A percentile compares a stretch with the other conserved stretches of the same genome.
phyloP scores from a whole-genome alignment of 2,797 vertebrate genomes.

The Pristis pectinata region DNA sequence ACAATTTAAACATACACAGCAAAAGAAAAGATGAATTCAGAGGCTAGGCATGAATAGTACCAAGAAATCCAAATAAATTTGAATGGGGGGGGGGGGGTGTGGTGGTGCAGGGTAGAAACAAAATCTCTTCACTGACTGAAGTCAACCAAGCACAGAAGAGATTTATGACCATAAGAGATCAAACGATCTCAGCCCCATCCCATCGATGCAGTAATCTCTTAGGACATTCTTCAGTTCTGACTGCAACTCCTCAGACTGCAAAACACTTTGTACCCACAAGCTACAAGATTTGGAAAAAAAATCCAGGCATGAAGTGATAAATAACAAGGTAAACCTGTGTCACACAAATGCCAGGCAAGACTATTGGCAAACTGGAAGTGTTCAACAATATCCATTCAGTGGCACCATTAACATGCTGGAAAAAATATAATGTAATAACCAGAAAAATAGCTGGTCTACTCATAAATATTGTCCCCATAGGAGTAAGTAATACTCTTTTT shows the following conservation, averaged over 20 bases:
- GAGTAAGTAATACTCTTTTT: too few species aligned
- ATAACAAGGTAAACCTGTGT: neutral
- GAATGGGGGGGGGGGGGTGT: too few species aligned
- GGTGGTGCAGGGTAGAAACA: too few species aligned
- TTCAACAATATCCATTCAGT: neutral
- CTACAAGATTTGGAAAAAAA: neutral
- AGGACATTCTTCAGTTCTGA: neutral
- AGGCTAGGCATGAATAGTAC: too few species aligned
- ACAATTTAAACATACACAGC: too few species aligned
- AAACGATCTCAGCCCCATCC: neutral
- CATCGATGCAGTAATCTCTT: too few species aligned
- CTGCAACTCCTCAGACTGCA: neutral
- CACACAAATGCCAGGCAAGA: neutral
- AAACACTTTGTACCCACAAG: neutral
- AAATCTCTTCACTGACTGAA: too few species aligned
- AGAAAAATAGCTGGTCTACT: neutral
- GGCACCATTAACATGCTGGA: neutral
- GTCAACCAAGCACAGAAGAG: too few species aligned
- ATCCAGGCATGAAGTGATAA: neutral
- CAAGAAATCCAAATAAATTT: too few species aligned
- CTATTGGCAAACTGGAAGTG: neutral
- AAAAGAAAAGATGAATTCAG: too few species aligned
- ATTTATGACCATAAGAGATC: too few species aligned
- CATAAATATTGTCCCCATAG: neutral
- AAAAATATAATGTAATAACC: too few species aligned